Conservation (phyloP, 2,888 invertebrate genomes). For the Drosophila emarginata region DNA sequence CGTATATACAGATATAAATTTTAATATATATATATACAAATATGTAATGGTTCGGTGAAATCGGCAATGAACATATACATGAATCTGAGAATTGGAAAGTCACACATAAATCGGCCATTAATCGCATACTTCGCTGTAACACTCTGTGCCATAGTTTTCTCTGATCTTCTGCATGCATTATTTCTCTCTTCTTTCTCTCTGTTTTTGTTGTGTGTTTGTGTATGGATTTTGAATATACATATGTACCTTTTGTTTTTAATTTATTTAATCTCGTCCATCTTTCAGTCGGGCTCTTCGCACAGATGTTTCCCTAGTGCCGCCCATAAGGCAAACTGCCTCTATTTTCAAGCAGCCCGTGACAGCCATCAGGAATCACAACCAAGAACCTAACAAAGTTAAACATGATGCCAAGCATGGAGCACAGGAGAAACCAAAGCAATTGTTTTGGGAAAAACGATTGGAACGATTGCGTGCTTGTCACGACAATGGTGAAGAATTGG, state of each 20-base stretch:
- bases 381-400: conserved; percentile 93
- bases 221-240: conserved; percentile 17
- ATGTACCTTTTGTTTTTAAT: neutral
- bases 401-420: conserved; percentile 94
- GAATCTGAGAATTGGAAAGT: conserved; percentile 10
- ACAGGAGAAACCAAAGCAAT: conserved; percentile 95
- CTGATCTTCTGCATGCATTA: conserved; percentile 29
- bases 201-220: conserved; percentile 32
- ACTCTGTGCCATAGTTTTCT: conserved; percentile 26
- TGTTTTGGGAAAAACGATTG: conserved; percentile 90
- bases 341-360: conserved; percentile 99
- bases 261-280: conserved; percentile 37
- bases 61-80: neutral
- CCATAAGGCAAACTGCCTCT: conserved; percentile 98
- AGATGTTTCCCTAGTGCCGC: conserved; percentile 95
- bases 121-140: conserved; percentile 27
- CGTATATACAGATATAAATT: neutral
- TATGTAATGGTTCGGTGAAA: neutral
- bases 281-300: conserved; percentile 90
- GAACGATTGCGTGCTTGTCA: conserved; percentile 94
- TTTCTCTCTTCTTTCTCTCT: conserved; percentile 8
- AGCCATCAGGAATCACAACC: conserved; percentile 91
- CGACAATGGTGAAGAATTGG: conserved; percentile 91
- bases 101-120: conserved; percentile 24
- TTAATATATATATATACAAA: neutral